phyloP scores from a whole-genome alignment of 37 sponge, comb jelly and placozoan species.

The Corticium candelabrum region DNA sequence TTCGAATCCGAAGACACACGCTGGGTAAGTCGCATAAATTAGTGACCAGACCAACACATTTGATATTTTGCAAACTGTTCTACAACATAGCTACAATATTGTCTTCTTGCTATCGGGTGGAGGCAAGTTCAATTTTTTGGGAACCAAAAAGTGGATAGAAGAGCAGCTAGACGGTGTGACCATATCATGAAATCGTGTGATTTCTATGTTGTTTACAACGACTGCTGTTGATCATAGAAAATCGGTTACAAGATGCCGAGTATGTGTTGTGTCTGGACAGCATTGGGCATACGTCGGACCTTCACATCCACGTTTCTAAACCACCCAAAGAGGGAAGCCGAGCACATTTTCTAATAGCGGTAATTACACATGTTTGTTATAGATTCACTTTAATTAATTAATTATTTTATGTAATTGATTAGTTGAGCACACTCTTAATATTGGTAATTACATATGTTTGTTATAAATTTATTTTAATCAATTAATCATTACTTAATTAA shows the following conservation, averaged over 20 bases:
- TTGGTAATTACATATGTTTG: no score
- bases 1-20: background rate
- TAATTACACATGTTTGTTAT: background rate
- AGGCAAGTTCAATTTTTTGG: constrained; percentile 81
- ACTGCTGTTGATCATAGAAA: no score
- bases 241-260: constrained; percentile 44
- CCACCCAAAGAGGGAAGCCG: constrained; percentile 70
- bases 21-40: background rate
- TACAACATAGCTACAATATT: constrained; percentile 64
- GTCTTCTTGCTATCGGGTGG: constrained; percentile 75
- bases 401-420: no score
- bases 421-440: no score
- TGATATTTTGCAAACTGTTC: no score
- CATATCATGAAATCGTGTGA: no score
- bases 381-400: no score
- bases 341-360: constrained; percentile 23
- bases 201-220: no score
- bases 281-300: constrained; percentile 25
- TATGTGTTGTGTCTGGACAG: constrained; percentile 82
- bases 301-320: constrained; percentile 78
- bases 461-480: no score
- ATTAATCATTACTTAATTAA: no score
- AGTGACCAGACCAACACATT: background rate
- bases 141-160: constrained; percentile 65
- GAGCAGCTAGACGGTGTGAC: constrained; percentile 54